Percentiles rank a stretch among this genome's conserved stretches.
Conservation (phyloP, 2,113 vertebrate genomes). For the Myrmecobius fasciatus region DNA sequence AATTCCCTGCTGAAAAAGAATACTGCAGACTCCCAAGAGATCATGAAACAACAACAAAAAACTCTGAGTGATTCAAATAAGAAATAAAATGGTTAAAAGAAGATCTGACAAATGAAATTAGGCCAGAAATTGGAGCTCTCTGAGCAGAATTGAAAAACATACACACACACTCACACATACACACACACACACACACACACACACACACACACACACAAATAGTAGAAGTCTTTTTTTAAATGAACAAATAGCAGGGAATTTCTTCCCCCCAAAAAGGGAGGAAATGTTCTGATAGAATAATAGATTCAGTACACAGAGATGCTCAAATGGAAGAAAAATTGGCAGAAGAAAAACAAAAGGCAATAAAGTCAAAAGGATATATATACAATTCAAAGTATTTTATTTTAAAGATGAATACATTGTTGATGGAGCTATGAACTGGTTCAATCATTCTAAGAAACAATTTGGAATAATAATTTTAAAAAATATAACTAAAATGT, state of each 20-base stretch:
- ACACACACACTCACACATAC: too few species aligned
- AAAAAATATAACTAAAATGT: not conserved
- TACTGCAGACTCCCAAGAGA: not conserved
- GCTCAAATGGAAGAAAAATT: not conserved
- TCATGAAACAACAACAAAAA: not conserved
- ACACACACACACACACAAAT: not conserved
- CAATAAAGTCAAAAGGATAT: not conserved
- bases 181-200: not conserved
- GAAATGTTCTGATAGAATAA: not conserved
- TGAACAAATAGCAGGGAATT: not conserved
- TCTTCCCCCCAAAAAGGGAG: not conserved
- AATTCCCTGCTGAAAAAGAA: not conserved
- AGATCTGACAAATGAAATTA: not conserved
- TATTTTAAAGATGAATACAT: not conserved
- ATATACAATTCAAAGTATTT: not conserved
- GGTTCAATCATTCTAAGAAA: not conserved
- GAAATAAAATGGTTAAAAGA: not conserved
- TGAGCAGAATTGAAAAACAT: not conserved
- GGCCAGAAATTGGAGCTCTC: not conserved
- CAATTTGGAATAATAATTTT: too few species aligned
- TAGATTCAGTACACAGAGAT: not conserved
- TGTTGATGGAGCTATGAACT: not conserved
- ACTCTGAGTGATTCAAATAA: not conserved
- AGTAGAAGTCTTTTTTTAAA: not conserved
- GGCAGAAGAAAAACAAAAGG: not conserved